A percentile compares a stretch with the other conserved stretches of the same genome.
phyloP scores from a whole-genome alignment of 1,140 invertebrate species.

The Tetramorium alpestre region DNA sequence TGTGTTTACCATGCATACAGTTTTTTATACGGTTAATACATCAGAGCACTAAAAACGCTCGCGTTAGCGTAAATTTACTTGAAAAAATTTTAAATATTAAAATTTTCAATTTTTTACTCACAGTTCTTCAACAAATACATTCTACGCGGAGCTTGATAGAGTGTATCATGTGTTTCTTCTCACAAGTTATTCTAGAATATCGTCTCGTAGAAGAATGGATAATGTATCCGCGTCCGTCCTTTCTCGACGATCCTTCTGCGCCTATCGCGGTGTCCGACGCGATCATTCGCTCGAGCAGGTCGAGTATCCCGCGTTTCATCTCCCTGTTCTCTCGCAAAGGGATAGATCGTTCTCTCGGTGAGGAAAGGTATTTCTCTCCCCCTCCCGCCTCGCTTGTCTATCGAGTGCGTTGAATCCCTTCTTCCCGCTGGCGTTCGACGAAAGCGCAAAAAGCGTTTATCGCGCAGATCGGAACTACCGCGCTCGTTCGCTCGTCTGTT shows the following conservation, averaged over 20 bases:
- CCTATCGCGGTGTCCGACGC: neutral
- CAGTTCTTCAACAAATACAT: neutral
- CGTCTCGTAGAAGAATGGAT: neutral
- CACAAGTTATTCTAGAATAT: neutral
- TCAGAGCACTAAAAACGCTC: neutral
- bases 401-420: conserved; percentile 50
- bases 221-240: neutral
- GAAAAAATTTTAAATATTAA: neutral
- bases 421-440: conserved; percentile 26
- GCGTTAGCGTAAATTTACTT: neutral
- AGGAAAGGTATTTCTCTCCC: conserved; percentile 10
- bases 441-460: conserved; percentile 58
- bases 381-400: conserved; percentile 16
- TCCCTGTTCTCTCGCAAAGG: conserved; percentile 6
- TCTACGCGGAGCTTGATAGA: neutral
- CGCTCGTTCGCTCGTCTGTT: conserved; percentile 20
- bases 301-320: neutral
- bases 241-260: neutral
- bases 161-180: neutral
- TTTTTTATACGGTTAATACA: neutral
- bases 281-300: conserved; percentile 23
- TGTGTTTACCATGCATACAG: neutral
- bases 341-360: conserved; percentile 9
- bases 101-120: neutral
- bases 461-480: conserved; percentile 43